Base-by-base conservation (phyloP, 2,888 invertebrate genomes). In the Polydrusus pterygomalis region DNA sequence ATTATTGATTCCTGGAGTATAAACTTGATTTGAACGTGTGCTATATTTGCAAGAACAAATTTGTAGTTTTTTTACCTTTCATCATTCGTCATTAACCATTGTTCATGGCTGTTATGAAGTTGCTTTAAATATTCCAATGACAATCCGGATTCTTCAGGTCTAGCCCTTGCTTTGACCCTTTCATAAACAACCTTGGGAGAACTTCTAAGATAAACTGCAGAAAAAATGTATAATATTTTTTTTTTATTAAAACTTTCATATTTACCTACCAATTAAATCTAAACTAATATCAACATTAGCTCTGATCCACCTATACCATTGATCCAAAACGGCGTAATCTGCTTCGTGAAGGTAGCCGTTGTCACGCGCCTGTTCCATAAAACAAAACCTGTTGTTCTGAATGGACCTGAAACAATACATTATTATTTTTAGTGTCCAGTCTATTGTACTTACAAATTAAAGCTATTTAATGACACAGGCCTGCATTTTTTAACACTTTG, bases 301-400 rank as follows among this genome's bases (percentile, higher is more conserved):
- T 15, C 91, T 90, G 72, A 96, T 92, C 90, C 95, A 96, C 65
- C 93, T 89, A 84, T 94, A 97, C 96, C 97, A 97, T 82, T 96
- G 93, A 80, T 95, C 93, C 43, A 97, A 89, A 1, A 97, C 93
- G 13, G 92, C 90, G 85, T 93, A 93, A 89, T 97, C 96, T 2
- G 95, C 93, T 0, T 90, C 89, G 74, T 93, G 91, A 83, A 97
- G 88, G 5, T 91, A 89, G 0, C 93, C 93, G 80, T 90, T 92
- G 68, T 91, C 89, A 82, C 89, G 89, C 89, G 94, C 93, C 84
- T 93, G 91, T 86, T 97, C 97, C 56, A 97, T 93, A 69, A 86
- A 86, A 86, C 95, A 95, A 84, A 90, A 91, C 43, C 93, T 90
- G 11, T 96, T 95, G 88, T 97, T 97, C 85, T 91, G 96, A 47